A percentile compares a stretch with the other conserved stretches of the same genome.
phyloP scores from a whole-genome alignment of 2,888 invertebrate species.

The Galerucella nymphaeae region DNA sequence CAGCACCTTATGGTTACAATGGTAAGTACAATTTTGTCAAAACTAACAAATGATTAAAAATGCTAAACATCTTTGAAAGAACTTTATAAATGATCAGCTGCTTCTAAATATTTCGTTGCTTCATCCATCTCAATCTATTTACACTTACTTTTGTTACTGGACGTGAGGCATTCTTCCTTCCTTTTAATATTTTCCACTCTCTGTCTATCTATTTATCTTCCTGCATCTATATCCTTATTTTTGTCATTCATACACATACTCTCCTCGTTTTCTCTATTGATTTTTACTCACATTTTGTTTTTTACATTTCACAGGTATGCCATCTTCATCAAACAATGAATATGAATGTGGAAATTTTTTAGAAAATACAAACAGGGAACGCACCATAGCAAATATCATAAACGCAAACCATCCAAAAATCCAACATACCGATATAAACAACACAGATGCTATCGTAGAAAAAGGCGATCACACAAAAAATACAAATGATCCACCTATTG shows the following conservation, averaged over 20 bases:
- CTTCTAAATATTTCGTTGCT: too few species aligned
- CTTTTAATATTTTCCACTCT: not conserved
- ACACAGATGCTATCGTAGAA: constrained; percentile 1
- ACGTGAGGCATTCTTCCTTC: too few species aligned
- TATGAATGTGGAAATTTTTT: constrained; percentile 23
- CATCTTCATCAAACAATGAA: not conserved
- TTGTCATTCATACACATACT: not conserved
- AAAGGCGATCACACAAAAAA: constrained; percentile 3
- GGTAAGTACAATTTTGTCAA: not conserved
- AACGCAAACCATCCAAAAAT: constrained; percentile 38
- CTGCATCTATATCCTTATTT: not conserved
- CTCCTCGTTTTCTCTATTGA: not conserved
- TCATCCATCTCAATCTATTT: too few species aligned
- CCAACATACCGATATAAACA: constrained; percentile 10
- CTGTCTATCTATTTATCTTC: not conserved
- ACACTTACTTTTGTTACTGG: too few species aligned
- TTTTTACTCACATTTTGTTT: not conserved
- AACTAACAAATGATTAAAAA: too few species aligned
- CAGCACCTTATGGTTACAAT: constrained; percentile 32
- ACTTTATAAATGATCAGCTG: too few species aligned
- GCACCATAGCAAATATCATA: constrained; percentile 24
- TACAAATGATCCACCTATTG: not conserved
- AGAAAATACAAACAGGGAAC: constrained; percentile 29
- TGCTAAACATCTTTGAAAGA: too few species aligned
- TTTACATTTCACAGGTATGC: not conserved